Evolutionary conservation across 2,888 invertebrate genomes (phyloP).

Genomic region (Drosophila mettleri): DNA sequence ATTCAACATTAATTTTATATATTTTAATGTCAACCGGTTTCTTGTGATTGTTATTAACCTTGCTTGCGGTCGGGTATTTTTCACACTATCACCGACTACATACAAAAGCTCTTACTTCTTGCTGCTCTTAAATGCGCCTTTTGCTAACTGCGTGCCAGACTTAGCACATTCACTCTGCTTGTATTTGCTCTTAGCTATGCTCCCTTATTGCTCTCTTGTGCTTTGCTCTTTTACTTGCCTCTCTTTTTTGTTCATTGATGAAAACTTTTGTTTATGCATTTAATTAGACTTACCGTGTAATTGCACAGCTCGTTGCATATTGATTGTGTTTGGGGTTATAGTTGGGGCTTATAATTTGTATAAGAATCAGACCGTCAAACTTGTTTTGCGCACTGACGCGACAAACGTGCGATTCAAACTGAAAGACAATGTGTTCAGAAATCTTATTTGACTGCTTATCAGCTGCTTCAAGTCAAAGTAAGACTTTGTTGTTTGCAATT

Average conservation of each 20-base stretch:
- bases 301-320: conserved; percentile 35
- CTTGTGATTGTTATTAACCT: too few species aligned
- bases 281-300: conserved; percentile 53
- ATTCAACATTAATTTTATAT: too few species aligned
- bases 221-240: conserved; percentile 5
- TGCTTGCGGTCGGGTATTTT: too few species aligned
- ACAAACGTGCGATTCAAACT: conserved; percentile 21
- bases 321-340: conserved; percentile 6
- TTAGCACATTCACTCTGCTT: too few species aligned
- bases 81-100: too few species aligned
- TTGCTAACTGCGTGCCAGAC: background rate
- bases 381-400: conserved; percentile 23
- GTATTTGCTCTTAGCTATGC: too few species aligned
- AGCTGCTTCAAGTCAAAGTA: conserved; percentile 24
- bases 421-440: background rate
- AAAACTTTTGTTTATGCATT: background rate
- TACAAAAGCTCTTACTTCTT: too few species aligned
- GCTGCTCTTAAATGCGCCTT: background rate
- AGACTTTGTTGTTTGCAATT: conserved; percentile 9
- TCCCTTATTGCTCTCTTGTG: too few species aligned
- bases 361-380: background rate
- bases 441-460: conserved; percentile 39
- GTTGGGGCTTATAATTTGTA: background rate
- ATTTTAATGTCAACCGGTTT: too few species aligned
- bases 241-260: background rate